Base-by-base conservation (phyloP, 1,140 invertebrate species). In the Acromyrmex echinatior region DNA sequence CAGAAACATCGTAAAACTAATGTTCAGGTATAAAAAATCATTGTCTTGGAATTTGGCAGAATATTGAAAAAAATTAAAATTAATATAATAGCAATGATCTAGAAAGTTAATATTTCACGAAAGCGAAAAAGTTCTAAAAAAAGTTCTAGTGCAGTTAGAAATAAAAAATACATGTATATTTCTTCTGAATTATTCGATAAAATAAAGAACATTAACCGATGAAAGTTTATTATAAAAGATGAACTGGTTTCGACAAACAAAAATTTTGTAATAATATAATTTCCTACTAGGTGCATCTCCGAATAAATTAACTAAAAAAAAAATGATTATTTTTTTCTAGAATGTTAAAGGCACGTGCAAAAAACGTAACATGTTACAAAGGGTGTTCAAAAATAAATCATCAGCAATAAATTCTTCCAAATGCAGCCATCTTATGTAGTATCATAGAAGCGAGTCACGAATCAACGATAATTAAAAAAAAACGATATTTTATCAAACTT, bases 391-490 rank as follows among this genome's bases (percentile, higher is more conserved):
- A 12, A 49, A 3, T 21, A 35, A 35, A 28, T 21, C n/a, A 56
- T 3, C 21, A 35, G 9, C 49, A 56, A 16, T 10, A n/a, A 74
- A 31, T 35, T 74, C 2, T 56, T 58, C 16, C 9, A 53, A 53
- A 58, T 74, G 51, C 71, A 56, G 71, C 71, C 45, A 73, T 73
- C 10, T 51, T 73, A 51, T 53, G 45, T 16, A 53, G 35, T 21
- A 18, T 21, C 18, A 7, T 4, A 35, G 18, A 58, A 58, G 9
- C 51, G 31, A 35, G 25, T 35, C 16, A 14, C 9, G 35, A 74
- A 58, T n/a, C 28, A 16, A 18, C 16, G 10, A n/a, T 21, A 16
- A 25, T 49, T 51, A 25, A 21, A 49, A 18, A 21, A 35, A 56
- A 74, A 16, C 16, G 18, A 35, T 1, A 31, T 35, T n/a, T 56